phyloP scores from a whole-genome alignment of 2,888 invertebrate genomes.

The Volucella inflata region DNA sequence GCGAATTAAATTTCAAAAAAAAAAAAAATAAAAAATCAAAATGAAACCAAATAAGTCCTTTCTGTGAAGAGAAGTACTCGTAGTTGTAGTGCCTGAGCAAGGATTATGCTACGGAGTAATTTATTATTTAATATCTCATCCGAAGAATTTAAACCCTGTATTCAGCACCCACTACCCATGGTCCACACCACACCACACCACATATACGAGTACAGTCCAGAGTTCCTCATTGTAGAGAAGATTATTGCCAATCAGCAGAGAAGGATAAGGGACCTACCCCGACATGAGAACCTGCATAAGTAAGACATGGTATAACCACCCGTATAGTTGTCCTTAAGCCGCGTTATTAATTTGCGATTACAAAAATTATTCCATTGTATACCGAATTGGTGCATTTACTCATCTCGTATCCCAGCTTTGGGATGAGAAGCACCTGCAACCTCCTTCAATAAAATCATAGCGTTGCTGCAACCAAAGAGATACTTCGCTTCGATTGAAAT shows the following conservation, averaged over 20 bases:
- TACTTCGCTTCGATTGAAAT: slow-evolving; percentile 56
- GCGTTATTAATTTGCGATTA: slow-evolving; percentile 72
- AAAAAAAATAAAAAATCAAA: neutral
- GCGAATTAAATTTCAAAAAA: too few relatives aligned
- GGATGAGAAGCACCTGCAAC: neutral
- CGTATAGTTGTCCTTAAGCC: slow-evolving; percentile 55
- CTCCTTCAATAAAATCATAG: neutral
- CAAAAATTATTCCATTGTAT: slow-evolving; percentile 71
- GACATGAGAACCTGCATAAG: neutral
- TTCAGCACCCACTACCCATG: neutral
- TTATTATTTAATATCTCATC: slow-evolving; percentile 67
- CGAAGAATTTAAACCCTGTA: slow-evolving; percentile 42
- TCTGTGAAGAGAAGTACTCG: too few relatives aligned
- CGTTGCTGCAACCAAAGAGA: slow-evolving; percentile 1
- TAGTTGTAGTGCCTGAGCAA: neutral
- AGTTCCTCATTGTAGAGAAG: too few relatives aligned
- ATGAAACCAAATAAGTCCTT: slow-evolving; percentile 21
- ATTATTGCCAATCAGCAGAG: too few relatives aligned
- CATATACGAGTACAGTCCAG: too few relatives aligned
- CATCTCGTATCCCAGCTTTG: neutral
- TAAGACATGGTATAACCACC: neutral
- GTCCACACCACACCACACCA: too few relatives aligned
- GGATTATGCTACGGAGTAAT: slow-evolving; percentile 56
- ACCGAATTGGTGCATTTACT: slow-evolving; percentile 12
- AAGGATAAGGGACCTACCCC: too few relatives aligned